Conservation (phyloP, 1,140 invertebrate species). For the Archegozetes longisetosus region DNA sequence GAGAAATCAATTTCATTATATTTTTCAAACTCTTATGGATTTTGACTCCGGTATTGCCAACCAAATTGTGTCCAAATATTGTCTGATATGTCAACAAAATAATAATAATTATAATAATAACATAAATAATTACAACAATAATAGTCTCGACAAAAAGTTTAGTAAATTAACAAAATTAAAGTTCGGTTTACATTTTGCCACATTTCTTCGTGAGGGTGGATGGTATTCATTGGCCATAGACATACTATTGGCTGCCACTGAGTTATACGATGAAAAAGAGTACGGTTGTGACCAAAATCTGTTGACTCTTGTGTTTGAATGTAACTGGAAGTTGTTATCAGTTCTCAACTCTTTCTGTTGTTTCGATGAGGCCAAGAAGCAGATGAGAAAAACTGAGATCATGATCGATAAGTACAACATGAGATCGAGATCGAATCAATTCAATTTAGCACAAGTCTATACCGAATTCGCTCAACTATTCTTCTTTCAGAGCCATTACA, state of each 20-base stretch:
- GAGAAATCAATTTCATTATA: background rate
- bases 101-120: background rate
- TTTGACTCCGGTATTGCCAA: background rate
- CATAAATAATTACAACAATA: background rate
- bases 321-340: background rate
- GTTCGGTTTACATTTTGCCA: background rate
- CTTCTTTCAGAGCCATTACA: slow-evolving; percentile 64
- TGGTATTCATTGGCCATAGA: background rate
- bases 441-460: slow-evolving; percentile 50
- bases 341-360: background rate
- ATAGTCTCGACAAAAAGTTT: no score
- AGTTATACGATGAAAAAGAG: background rate
- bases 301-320: background rate
- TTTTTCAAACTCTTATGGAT: background rate
- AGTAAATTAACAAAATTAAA: no score
- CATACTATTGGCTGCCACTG: background rate
- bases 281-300: background rate
- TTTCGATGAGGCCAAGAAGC: background rate
- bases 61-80: background rate
- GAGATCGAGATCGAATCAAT: background rate
- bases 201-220: slow-evolving; percentile 5
- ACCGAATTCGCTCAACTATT: slow-evolving; percentile 58
- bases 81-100: background rate
- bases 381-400: background rate
- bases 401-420: background rate